A percentile compares a stretch with the other conserved stretches of the same genome.
Evolutionary conservation across 2,113 vertebrate genomes (phyloP).

Genomic region (Trinectes maculatus): DNA sequence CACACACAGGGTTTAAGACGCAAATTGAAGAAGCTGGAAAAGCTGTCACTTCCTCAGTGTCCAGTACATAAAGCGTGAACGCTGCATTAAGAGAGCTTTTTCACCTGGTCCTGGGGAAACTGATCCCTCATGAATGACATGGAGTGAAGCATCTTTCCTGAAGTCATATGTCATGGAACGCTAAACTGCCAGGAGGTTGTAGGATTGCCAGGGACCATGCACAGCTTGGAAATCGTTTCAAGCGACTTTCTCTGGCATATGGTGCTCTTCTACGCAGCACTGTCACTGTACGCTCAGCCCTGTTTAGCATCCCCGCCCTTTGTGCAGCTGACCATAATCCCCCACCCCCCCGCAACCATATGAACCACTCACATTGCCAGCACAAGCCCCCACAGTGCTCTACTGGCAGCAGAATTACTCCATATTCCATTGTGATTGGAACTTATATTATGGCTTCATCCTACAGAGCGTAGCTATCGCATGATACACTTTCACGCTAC

Average conservation of each 20-base stretch:
- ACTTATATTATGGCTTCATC: neutral
- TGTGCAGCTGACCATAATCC: conserved; percentile 9
- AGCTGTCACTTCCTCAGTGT: conserved; percentile 38
- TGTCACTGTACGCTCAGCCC: neutral
- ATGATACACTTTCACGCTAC: neutral
- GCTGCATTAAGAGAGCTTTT: conserved; percentile 17
- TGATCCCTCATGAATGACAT: neutral
- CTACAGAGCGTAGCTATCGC: neutral
- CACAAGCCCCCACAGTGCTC: conserved; percentile 11
- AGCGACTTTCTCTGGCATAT: neutral
- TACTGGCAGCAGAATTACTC: conserved; percentile 25
- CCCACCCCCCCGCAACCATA: conserved; percentile 20
- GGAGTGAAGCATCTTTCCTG: neutral
- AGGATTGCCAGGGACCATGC: neutral
- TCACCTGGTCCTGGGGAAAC: conserved; percentile 9
- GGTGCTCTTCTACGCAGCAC: neutral
- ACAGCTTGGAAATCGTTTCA: neutral
- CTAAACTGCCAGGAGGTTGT: neutral
- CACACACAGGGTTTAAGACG: conserved; percentile 31
- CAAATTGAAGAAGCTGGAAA: conserved; percentile 22
- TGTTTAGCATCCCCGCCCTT: neutral
- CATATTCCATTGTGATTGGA: conserved; percentile 5
- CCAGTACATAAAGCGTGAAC: conserved; percentile 29
- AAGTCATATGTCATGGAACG: conserved; percentile 1
- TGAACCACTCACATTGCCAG: conserved; percentile 6